phyloP scores from a whole-genome alignment of 1,140 invertebrate species.

The Drosophila ambigua region DNA sequence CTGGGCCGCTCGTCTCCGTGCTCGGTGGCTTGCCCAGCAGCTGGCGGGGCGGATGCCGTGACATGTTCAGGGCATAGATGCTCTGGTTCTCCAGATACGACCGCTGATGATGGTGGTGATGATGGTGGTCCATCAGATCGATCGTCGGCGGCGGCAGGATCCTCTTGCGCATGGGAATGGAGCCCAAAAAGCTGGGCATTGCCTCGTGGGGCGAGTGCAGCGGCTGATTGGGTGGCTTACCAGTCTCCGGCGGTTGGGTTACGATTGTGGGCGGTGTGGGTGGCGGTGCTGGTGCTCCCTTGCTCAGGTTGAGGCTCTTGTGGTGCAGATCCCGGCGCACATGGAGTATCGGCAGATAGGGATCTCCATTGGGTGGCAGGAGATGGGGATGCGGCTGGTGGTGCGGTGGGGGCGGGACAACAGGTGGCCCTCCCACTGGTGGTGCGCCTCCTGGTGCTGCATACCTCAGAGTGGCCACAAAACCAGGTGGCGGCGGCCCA shows the following conservation, averaged over 20 bases:
- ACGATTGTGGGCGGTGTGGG: constrained; percentile 67
- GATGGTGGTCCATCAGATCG: constrained; percentile 50
- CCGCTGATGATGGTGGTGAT: constrained; percentile 48
- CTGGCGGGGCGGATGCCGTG: constrained; percentile 67
- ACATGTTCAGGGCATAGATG: constrained; percentile 70
- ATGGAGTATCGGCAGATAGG: constrained; percentile 87
- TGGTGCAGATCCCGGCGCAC: constrained; percentile 89
- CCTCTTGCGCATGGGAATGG: constrained; percentile 85
- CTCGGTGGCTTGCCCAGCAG: constrained; percentile 55
- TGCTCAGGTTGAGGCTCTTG: constrained; percentile 82
- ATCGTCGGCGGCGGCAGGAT: constrained; percentile 74
- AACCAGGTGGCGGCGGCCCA: constrained; percentile 29
- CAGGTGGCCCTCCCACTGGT: background rate
- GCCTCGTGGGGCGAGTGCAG: constrained; percentile 84
- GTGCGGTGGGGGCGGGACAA: constrained; percentile 14
- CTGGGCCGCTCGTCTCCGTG: constrained; percentile 36
- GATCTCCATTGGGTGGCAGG: constrained; percentile 67
- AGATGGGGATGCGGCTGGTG: constrained; percentile 40
- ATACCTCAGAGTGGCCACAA: too few species aligned
- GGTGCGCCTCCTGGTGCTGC: constrained; percentile 6
- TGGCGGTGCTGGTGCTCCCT: constrained; percentile 37
- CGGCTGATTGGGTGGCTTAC: constrained; percentile 63
- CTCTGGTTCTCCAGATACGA: constrained; percentile 57
- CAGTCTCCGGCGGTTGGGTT: constrained; percentile 79
- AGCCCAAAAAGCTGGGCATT: constrained; percentile 86